Evolutionary conservation across 2,113 vertebrate species (phyloP), one percentile per base, ranked within the genome.

Genomic region (Mastomys natalensis): DNA sequence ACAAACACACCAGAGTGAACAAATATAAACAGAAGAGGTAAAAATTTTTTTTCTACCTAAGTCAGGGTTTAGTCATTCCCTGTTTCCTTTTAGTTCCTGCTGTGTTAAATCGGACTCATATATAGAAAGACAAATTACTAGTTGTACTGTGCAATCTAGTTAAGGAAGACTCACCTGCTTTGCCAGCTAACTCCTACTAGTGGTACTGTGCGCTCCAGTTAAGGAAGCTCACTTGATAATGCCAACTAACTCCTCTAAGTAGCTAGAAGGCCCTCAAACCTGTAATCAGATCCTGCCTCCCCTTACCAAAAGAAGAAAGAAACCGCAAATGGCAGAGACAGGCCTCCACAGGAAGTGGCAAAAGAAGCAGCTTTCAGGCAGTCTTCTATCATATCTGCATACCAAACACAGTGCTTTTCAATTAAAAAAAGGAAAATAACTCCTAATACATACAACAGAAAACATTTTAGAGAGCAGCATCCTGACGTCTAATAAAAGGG

Each of bases 231-330:
- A 80, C 77, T 84, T 95, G 77, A 89, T 94, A 80, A 92, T 86
- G 70, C 24, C 96, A 95, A 92, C 96, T 91, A 96, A 96, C 94
- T 97, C 91, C 51, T 95, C 87, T 91, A 19, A 16, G 87, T 48
- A 96, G 91, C 89, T 87, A 97, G 92, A 93, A 94, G 89, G 84
- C 88, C 80, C 94, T 97, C 94, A 97, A 94, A 97, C 96, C 95
- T 97, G 87, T 95, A 96, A 97, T 98, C 98, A 98, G 96, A 98
- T 95, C 90, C 95, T 97, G 94, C 94, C 97, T 97, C 48, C 97
- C 97, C 97, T 97, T 98, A 98, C 97, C 96, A 97, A 97, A 95
- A 97, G 96, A 97, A 97, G 96, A 97, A 97, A 98, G 96, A 97
- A 97, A 97, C 96, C 97, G 86, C 97, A 97, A 97, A 98, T 96